These are phyloP conservation scores for Mustelus asterias DNA, from an alignment of 2,113 vertebrate genomes.

Conservation along the genomic window DNA sequence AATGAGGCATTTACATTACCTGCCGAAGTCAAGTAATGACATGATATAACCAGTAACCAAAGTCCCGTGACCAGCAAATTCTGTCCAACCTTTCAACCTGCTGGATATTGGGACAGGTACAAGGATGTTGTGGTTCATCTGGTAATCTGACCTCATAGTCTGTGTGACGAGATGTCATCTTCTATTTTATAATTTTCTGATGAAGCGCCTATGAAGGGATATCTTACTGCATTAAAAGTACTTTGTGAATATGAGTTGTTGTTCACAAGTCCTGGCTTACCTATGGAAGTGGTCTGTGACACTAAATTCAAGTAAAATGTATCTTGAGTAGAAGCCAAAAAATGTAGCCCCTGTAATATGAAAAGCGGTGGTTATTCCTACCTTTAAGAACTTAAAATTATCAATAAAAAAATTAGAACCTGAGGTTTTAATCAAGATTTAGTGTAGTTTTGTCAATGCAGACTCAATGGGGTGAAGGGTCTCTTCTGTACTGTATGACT, in stretches of 20 bases:
- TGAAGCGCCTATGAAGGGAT: neutral
- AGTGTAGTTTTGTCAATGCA: too few species aligned
- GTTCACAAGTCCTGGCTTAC: neutral
- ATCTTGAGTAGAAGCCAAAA: neutral
- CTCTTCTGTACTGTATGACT: neutral
- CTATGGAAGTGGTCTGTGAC: neutral
- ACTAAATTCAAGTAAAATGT: neutral
- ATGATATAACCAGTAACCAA: neutral
- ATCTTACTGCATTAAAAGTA: neutral
- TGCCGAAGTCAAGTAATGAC: neutral
- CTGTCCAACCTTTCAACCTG: neutral
- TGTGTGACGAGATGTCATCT: neutral
- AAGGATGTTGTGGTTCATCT: neutral
- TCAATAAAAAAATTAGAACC: neutral
- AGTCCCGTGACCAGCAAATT: neutral
- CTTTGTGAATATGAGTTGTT: neutral
- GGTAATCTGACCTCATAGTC: neutral
- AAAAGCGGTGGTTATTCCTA: neutral
- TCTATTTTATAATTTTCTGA: neutral
- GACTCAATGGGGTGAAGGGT: too few species aligned
- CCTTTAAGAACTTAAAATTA: neutral
- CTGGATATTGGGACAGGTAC: neutral
- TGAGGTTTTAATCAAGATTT: neutral
- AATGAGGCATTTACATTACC: neutral
- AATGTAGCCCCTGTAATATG: neutral